Evolutionary conservation across 2,113 vertebrate genomes (phyloP).

Genomic region (Pontoporia blainvillei): DNA sequence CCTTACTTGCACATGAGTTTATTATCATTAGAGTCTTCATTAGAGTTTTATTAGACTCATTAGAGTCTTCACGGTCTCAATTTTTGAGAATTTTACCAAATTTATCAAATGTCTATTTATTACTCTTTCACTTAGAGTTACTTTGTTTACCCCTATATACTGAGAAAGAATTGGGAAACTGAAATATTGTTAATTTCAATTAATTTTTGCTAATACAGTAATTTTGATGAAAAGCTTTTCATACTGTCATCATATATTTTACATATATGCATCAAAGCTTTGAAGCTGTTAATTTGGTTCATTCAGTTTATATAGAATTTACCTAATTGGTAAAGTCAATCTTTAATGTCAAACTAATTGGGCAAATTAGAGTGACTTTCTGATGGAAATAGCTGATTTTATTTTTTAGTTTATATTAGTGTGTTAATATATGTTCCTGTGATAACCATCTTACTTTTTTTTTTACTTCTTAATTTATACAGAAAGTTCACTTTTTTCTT

Average conservation of each 20-base stretch:
- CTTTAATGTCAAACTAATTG: not conserved
- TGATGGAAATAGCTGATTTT: not conserved
- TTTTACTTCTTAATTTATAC: not conserved
- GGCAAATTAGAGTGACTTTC: not conserved
- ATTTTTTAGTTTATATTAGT: slow-evolving; percentile 10
- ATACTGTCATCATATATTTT: not conserved
- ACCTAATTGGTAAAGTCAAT: not conserved
- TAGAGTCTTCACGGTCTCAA: not conserved
- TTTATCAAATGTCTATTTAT: not conserved
- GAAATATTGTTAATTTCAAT: slow-evolving; percentile 16
- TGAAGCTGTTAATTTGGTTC: not conserved
- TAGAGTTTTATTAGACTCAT: too few relatives aligned
- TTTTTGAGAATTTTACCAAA: not conserved
- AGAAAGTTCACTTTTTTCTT: not conserved
- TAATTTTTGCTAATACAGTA: not conserved
- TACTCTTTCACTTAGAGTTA: not conserved
- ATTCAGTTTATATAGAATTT: not conserved
- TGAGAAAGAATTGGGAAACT: not conserved
- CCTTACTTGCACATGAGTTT: not conserved
- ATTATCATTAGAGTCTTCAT: too few relatives aligned
- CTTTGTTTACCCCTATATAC: not conserved
- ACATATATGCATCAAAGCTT: slow-evolving; percentile 1
- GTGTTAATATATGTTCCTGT: not conserved
- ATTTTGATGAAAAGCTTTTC: not conserved
- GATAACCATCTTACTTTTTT: not conserved